These are phyloP conservation scores for Zaprionus inermis DNA, from an alignment of 1,140 invertebrate species.

Conservation along the genomic window DNA sequence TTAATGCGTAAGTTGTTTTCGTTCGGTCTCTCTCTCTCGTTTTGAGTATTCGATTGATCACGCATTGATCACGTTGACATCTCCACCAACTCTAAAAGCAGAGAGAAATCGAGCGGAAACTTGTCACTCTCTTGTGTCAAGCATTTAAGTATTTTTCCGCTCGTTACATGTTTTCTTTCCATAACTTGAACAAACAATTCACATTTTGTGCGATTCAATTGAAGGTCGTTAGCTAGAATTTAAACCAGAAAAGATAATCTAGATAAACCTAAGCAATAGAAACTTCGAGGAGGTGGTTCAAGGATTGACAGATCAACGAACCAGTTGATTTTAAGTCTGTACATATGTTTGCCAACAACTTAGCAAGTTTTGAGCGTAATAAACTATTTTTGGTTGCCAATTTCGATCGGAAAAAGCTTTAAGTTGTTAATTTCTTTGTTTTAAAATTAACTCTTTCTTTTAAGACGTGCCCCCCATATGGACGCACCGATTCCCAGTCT, in stretches of 20 bases:
- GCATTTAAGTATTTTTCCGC: background rate
- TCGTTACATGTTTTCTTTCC: conserved; percentile 26
- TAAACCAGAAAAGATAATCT: conserved; percentile 30
- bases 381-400: conserved; percentile 6
- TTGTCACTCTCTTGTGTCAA: conserved; percentile 1
- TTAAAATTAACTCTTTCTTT: conserved; percentile 41
- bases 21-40: background rate
- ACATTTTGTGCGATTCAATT: conserved; percentile 21
- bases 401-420: conserved; percentile 16
- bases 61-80: conserved; percentile 10
- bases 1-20: conserved; percentile 5
- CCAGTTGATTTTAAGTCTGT: conserved; percentile 30
- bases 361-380: conserved; percentile 8
- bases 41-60: conserved; percentile 1
- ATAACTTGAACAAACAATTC: conserved; percentile 31
- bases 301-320: conserved; percentile 48
- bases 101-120: background rate
- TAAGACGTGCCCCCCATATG: conserved; percentile 62
- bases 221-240: conserved; percentile 41
- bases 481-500: background rate
- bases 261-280: conserved; percentile 7
- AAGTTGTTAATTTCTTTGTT: conserved; percentile 52
- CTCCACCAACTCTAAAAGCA: background rate
- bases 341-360: conserved; percentile 13
- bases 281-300: conserved; percentile 18